Base-by-base conservation (phyloP, 2,888 invertebrate genomes). In the Imbricaverruca yamaguchii region DNA sequence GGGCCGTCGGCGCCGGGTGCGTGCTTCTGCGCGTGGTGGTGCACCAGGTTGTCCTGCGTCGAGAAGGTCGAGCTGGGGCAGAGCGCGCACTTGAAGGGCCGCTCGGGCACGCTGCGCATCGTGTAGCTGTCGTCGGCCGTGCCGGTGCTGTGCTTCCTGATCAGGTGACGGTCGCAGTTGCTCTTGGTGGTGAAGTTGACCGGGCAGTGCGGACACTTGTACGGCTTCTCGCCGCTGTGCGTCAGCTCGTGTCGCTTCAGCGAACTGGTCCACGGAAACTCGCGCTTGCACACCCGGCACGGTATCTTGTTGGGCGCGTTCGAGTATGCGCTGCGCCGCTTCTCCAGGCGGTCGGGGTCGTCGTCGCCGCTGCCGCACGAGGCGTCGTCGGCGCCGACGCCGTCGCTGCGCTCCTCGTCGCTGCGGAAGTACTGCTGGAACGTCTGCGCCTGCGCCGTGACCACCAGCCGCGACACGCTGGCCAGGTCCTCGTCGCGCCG, bases 261-360 rank as follows among this genome's bases (percentile, higher is more conserved):
- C 0, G 97, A 97, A 57, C 96, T 97, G 0, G 95, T 94, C 98
- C 98, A 98, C 0, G 98, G 97, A 88, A 98, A 98, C 86, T 95
- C 95, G 69, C 97, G 91, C 85, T 93, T 92, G 87, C 98, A 98
- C 86, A 94, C 96, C 0, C 96, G 96, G 85, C 98, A 98, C 80
- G 93, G 92, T 0, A 97, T 95, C 55, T 97, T 91, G 87, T 97
- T 97, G 0, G 97, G 97, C 0, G 97, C 97, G 86, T 96, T 90
- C 80, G 96, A 96, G 87, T 98, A 98, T 0, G 97, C 97, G 21
- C 96, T 97, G 85, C 95, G 94, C 88, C 96, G 96, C 88, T 96
- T 96, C 77, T 84, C 84, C 78, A 83, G 83, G 82, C 83, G 79
- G 57, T 80, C 94, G 86, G 94, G 94, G 86, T 91, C 91, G 84